A percentile compares a stretch with the other conserved stretches of the same genome.
phyloP scores from a whole-genome alignment of 2,888 invertebrate species.

The Nomada hirtipes region DNA sequence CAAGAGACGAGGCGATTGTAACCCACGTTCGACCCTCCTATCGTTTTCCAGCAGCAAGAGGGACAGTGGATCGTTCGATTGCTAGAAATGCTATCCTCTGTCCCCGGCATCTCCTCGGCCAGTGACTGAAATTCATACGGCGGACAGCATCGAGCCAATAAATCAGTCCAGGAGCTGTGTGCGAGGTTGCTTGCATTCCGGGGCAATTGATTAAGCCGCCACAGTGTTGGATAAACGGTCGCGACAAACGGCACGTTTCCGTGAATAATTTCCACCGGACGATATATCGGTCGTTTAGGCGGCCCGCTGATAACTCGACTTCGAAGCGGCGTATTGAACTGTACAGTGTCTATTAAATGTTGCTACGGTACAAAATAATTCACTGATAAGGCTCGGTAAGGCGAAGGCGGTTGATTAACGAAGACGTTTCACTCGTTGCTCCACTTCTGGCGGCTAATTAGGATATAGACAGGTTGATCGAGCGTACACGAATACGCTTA shows the following conservation, averaged over 20 bases:
- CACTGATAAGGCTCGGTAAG: conserved; percentile 40
- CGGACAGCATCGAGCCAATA: conserved; percentile 58
- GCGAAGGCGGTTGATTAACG: conserved; percentile 30
- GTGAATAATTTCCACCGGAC: conserved; percentile 55
- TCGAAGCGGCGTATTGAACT: conserved; percentile 36
- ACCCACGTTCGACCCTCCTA: conserved; percentile 35
- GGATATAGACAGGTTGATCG: conserved; percentile 11
- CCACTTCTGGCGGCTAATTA: conserved; percentile 26
- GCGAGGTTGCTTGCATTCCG: conserved; percentile 70
- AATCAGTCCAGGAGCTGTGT: conserved; percentile 63
- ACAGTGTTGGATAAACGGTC: conserved; percentile 37
- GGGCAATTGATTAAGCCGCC: conserved; percentile 74
- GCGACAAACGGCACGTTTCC: conserved; percentile 58
- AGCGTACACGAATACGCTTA: not conserved
- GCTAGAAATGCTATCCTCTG: conserved; percentile 46
- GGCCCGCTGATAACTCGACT: conserved; percentile 45
- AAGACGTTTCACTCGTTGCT: conserved; percentile 11
- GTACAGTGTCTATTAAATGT: not conserved
- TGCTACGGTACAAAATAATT: conserved; percentile 14
- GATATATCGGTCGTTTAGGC: conserved; percentile 40
- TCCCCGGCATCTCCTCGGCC: not conserved
- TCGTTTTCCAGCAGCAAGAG: conserved; percentile 53
- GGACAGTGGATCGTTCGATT: conserved; percentile 38
- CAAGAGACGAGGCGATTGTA: conserved; percentile 47
- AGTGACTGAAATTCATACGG: conserved; percentile 51